Percentiles rank a stretch among this genome's conserved stretches.
phyloP scores from a whole-genome alignment of 2,797 vertebrate species.

The Danio aesculapii region DNA sequence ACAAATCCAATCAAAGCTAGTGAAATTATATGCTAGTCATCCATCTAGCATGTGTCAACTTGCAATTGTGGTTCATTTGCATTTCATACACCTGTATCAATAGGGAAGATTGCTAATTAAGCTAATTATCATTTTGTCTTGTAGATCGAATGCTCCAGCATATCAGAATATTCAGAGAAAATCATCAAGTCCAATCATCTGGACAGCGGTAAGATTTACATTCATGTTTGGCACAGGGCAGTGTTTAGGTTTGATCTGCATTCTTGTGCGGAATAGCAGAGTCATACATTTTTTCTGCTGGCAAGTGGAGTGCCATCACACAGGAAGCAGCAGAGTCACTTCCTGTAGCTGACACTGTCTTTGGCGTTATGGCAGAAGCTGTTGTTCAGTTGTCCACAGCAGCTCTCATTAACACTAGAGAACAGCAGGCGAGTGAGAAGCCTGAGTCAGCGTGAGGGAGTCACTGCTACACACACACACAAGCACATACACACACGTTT shows the following conservation, averaged over 20 bases:
- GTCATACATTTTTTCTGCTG: slow-evolving; percentile 32
- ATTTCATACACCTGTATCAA: not conserved
- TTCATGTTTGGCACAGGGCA: not conserved
- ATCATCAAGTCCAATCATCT: slow-evolving; percentile 98
- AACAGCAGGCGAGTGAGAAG: slow-evolving; percentile 26
- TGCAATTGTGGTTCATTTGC: not conserved
- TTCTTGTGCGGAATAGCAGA: no score
- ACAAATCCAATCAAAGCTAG: not conserved
- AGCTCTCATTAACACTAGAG: slow-evolving; percentile 52
- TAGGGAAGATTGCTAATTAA: not conserved
- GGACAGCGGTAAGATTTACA: slow-evolving; percentile 88
- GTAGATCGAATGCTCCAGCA: slow-evolving; percentile 98
- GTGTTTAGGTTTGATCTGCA: no score
- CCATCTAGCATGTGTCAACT: not conserved
- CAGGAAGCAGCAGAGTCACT: slow-evolving; percentile 50
- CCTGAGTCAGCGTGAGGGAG: slow-evolving; percentile 45
- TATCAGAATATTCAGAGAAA: slow-evolving; percentile 98
- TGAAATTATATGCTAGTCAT: not conserved
- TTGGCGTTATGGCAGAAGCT: slow-evolving; percentile 47
- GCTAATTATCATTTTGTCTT: slow-evolving; percentile 22
- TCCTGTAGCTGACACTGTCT: slow-evolving; percentile 42
- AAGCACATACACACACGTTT: not conserved
- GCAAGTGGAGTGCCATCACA: slow-evolving; percentile 28
- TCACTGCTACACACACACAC: slow-evolving; percentile 7
- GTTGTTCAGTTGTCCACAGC: slow-evolving; percentile 41